Conservation (phyloP, 2,797 vertebrate genomes). For the Labroides dimidiatus region DNA sequence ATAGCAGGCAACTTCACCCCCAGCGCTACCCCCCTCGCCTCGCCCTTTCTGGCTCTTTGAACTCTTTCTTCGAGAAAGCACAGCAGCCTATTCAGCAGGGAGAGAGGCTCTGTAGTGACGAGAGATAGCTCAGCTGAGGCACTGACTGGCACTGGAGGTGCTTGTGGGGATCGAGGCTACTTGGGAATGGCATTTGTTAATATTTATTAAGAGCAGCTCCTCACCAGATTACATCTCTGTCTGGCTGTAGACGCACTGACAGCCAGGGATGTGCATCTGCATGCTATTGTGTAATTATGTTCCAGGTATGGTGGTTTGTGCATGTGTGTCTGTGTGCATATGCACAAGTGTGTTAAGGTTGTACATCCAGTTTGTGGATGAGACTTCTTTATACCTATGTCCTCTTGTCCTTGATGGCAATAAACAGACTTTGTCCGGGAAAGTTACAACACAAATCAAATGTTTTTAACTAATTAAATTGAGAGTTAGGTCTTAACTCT, state of each 20-base stretch:
- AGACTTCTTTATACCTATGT: conserved; percentile 30
- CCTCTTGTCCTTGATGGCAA: conserved; percentile 43
- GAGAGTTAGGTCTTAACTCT: conserved; percentile 41
- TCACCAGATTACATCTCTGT: conserved; percentile 83
- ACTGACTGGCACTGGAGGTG: conserved; percentile 74
- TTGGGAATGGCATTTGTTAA: conserved; percentile 85
- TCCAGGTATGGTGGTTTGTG: conserved; percentile 53
- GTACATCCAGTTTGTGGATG: conserved; percentile 48
- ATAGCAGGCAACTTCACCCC: conserved; percentile 69
- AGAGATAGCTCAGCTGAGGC: conserved; percentile 72
- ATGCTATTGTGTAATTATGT: conserved; percentile 80
- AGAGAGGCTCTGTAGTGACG: conserved; percentile 73
- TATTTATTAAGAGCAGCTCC: conserved; percentile 86
- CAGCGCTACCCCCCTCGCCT: conserved; percentile 36
- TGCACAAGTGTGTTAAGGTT: conserved; percentile 35
- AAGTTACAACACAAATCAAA: conserved; percentile 51
- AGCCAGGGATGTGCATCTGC: conserved; percentile 74
- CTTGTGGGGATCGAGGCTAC: conserved; percentile 82
- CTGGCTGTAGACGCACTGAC: conserved; percentile 80
- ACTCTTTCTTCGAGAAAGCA: conserved; percentile 75
- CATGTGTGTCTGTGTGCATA: conserved; percentile 42
- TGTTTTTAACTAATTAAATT: conserved; percentile 63
- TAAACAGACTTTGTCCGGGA: conserved; percentile 48
- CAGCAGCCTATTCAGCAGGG: conserved; percentile 78
- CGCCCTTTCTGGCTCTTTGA: conserved; percentile 78